Conservation (phyloP, 2,797 vertebrate species). For the Pantherophis alleghaniensis region DNA sequence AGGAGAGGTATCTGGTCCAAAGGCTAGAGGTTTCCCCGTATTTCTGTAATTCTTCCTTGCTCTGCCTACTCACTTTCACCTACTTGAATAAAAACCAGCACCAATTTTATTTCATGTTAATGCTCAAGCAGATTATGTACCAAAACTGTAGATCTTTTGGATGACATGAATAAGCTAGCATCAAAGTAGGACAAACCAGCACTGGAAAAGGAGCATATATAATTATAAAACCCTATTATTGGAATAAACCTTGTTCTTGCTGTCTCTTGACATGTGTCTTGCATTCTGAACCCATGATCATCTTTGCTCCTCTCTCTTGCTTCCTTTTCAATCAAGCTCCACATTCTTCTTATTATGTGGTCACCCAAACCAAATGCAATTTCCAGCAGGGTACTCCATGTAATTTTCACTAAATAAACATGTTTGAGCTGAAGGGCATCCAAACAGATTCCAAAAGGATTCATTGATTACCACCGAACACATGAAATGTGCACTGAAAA, state of each 20-base stretch:
- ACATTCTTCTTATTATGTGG: constrained; percentile 24
- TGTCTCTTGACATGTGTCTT: constrained; percentile 6
- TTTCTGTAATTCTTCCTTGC: background rate
- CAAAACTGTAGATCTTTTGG: background rate
- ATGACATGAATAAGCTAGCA: background rate
- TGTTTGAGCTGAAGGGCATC: background rate
- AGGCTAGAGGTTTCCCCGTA: background rate
- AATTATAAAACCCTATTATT: constrained; percentile 12
- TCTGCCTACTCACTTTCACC: background rate
- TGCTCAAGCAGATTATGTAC: too few relatives aligned
- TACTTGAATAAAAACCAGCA: background rate
- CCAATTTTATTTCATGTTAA: background rate
- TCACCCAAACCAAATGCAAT: constrained; percentile 14
- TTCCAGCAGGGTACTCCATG: background rate
- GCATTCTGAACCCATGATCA: constrained; percentile 14
- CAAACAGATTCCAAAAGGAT: background rate
- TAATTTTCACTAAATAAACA: constrained; percentile 25
- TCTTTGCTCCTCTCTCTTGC: constrained; percentile 2
- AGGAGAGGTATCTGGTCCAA: background rate
- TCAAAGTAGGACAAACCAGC: background rate
- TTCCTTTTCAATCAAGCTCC: constrained; percentile 8
- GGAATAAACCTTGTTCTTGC: constrained; percentile 8
- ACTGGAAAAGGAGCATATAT: background rate
- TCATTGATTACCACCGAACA: background rate
- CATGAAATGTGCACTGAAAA: background rate